Percentiles rank a stretch among this genome's conserved stretches.
phyloP scores from a whole-genome alignment of 2,888 invertebrate species.

The Drosophila diplacantha region DNA sequence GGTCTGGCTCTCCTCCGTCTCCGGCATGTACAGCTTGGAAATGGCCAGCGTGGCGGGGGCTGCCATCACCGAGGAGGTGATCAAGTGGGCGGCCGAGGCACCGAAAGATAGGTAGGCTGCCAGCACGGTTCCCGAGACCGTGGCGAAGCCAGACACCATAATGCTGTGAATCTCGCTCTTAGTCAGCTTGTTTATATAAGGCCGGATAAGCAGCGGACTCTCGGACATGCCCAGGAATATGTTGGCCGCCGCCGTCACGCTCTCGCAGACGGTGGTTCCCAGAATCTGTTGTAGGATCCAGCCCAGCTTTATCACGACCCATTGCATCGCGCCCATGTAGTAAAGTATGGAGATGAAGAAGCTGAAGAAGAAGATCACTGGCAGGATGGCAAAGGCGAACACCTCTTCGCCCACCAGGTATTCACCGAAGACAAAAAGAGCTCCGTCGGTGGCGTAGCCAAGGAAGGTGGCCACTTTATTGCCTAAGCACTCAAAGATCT shows the following conservation, averaged over 20 bases:
- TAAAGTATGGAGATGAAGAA: constrained; percentile 93
- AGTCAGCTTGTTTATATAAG: constrained; percentile 89
- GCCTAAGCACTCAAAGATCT: constrained; percentile 82
- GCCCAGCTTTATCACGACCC: constrained; percentile 88
- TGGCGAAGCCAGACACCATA: constrained; percentile 96
- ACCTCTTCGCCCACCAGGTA: constrained; percentile 81
- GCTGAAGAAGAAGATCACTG: constrained; percentile 96
- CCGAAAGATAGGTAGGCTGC: constrained; percentile 96
- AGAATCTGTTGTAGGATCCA: constrained; percentile 84
- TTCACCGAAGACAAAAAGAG: constrained; percentile 90
- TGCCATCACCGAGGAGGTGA: constrained; percentile 97
- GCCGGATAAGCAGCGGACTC: constrained; percentile 91
- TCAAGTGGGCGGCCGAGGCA: constrained; percentile 90
- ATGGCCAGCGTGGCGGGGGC: constrained; percentile 95
- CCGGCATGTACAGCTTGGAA: constrained; percentile 94
- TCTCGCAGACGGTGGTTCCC: constrained; percentile 96
- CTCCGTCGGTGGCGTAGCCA: constrained; percentile 87
- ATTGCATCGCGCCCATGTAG: constrained; percentile 93
- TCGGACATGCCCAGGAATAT: constrained; percentile 97
- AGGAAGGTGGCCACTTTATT: constrained; percentile 86
- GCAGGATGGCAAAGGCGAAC: constrained; percentile 93
- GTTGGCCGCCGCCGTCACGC: constrained; percentile 94
- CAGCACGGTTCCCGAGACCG: constrained; percentile 94
- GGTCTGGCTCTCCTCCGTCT: constrained; percentile 88
- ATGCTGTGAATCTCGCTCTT: constrained; percentile 94